These are phyloP conservation scores for Macrophya annulata DNA, from an alignment of 2,888 invertebrate genomes.

Conservation along the genomic window DNA sequence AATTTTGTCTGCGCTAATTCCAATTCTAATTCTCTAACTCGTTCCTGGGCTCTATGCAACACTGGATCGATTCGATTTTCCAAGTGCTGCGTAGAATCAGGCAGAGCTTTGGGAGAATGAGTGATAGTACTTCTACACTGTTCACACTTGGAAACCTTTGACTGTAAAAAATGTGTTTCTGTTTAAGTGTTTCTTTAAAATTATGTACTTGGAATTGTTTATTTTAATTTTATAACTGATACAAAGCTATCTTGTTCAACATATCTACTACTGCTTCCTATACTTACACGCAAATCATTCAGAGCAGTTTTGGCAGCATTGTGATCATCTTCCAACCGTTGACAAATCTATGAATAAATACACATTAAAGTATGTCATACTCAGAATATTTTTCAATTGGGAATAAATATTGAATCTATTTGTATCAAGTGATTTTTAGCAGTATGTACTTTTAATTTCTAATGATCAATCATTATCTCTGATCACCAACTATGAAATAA, in stretches of 20 bases:
- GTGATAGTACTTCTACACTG: conserved; percentile 77
- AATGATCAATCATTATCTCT: neutral
- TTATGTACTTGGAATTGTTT: neutral
- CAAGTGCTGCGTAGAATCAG: conserved; percentile 70
- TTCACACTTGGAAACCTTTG: conserved; percentile 82
- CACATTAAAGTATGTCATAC: neutral
- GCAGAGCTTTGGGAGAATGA: conserved; percentile 68
- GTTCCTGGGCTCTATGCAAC: conserved; percentile 82
- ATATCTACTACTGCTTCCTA: neutral
- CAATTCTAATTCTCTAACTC: conserved; percentile 94
- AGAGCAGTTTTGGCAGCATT: conserved; percentile 84
- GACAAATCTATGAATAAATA: conserved; percentile 85
- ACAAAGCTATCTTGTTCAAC: neutral
- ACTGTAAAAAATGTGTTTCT: conserved; percentile 74
- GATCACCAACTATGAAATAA: neutral
- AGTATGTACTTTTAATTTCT: conserved; percentile 3
- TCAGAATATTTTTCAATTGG: no score
- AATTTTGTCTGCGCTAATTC: conserved; percentile 98
- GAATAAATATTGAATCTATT: conserved; percentile 1
- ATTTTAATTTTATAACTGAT: neutral
- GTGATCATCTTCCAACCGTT: conserved; percentile 91
- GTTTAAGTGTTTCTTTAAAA: neutral
- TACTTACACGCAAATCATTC: conserved; percentile 84
- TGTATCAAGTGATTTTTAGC: neutral
- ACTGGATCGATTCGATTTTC: conserved; percentile 76